Percentiles rank a stretch among this genome's conserved stretches.
phyloP scores from a whole-genome alignment of 2,797 vertebrate species.

The Macrochelys suwanniensis region DNA sequence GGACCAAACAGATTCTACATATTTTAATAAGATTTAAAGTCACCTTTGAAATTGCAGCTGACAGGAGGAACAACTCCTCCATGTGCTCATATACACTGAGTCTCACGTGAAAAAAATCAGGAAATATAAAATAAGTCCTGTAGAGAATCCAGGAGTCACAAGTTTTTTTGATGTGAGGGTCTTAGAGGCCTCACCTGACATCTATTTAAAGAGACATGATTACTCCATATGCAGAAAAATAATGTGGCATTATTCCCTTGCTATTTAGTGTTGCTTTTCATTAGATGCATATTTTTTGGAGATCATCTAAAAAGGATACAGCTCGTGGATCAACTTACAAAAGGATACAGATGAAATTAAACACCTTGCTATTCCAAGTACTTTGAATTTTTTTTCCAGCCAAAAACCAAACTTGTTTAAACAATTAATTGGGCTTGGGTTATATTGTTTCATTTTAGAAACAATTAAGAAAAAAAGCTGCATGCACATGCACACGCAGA shows the following conservation, averaged over 20 bases:
- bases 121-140: constrained; percentile 46
- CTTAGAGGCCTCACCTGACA: constrained; percentile 36
- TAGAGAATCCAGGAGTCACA: constrained; percentile 37
- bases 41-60: background rate
- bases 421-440: constrained; percentile 51
- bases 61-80: background rate
- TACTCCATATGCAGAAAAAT: constrained; percentile 48
- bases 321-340: background rate
- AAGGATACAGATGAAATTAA: constrained; percentile 20
- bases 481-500: background rate
- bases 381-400: constrained; percentile 6
- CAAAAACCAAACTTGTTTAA: constrained; percentile 48
- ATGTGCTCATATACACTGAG: background rate
- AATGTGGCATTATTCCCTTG: constrained; percentile 49
- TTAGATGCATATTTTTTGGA: constrained; percentile 10
- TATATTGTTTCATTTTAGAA: constrained; percentile 40
- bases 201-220: constrained; percentile 67
- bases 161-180: constrained; percentile 42
- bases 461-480: constrained; percentile 34
- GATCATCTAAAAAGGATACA: background rate
- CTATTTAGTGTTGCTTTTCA: constrained; percentile 26
- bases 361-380: constrained; percentile 1
- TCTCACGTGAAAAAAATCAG: constrained; percentile 16
- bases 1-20: no score
- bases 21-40: no score